Conservation (phyloP, 2,888 invertebrate genomes). For the Phanerotoma sp. region DNA sequence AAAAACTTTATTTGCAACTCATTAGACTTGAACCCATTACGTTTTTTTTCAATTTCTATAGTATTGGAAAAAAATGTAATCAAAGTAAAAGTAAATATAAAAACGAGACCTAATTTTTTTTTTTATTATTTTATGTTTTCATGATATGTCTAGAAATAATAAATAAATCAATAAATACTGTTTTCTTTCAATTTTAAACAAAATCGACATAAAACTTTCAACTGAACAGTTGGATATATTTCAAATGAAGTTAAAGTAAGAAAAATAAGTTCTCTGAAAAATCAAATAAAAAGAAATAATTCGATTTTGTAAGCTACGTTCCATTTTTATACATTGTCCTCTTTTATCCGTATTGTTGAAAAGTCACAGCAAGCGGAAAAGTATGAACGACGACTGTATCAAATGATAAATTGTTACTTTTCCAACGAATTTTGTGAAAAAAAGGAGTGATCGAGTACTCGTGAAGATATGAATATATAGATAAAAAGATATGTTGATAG, state of each 20-base stretch:
- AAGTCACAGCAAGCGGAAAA: conserved; percentile 27
- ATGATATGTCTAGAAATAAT: no score
- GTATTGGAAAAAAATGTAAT: no score
- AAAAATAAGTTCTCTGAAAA: background rate
- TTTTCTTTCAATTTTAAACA: no score
- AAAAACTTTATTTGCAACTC: no score
- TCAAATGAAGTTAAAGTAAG: background rate
- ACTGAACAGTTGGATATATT: background rate
- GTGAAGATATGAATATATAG: conserved; percentile 6
- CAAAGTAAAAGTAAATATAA: no score
- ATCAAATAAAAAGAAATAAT: background rate
- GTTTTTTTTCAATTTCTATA: no score
- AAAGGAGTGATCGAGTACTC: conserved; percentile 11
- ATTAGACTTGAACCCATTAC: no score
- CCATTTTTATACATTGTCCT: conserved; percentile 6
- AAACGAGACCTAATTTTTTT: no score
- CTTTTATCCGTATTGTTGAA: conserved; percentile 3
- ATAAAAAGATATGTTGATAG: background rate
- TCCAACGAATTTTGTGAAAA: background rate
- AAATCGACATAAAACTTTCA: no score
- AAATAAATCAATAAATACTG: no score
- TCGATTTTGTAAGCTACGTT: background rate
- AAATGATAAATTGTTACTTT: conserved; percentile 10
- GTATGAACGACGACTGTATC: conserved; percentile 25
- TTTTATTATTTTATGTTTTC: no score